phyloP scores from a whole-genome alignment of 2,888 invertebrate species.

The Caenorhabditis japonica region DNA sequence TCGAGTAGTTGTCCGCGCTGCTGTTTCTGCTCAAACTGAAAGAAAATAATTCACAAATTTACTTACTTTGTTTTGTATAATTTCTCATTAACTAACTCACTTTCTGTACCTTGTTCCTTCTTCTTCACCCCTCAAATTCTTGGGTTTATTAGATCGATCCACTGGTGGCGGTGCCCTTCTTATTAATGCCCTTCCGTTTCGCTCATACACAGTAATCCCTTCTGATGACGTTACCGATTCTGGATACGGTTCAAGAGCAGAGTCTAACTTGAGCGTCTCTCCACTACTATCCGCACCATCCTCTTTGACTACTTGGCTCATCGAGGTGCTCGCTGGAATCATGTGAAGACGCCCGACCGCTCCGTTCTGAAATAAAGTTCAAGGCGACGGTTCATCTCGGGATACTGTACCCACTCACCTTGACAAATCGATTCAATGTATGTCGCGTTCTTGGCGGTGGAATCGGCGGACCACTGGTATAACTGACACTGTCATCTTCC shows the following conservation, averaged over 20 bases:
- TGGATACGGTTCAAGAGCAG: slow-evolving; percentile 9
- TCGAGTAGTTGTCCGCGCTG: slow-evolving; percentile 1
- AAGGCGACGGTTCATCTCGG: no score
- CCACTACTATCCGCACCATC: slow-evolving; percentile 44
- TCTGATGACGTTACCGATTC: slow-evolving; percentile 41
- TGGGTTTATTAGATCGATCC: slow-evolving; percentile 49
- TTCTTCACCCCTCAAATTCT: slow-evolving; percentile 31
- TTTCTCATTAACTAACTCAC: slow-evolving; percentile 6
- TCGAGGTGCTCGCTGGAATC: slow-evolving; percentile 35
- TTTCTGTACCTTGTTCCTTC: slow-evolving; percentile 22
- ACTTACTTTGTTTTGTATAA: not conserved
- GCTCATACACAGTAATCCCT: slow-evolving; percentile 27
- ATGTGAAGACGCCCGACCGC: slow-evolving; percentile 17
- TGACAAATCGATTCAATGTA: slow-evolving; percentile 4
- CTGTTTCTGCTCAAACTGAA: slow-evolving; percentile 1
- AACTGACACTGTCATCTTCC: slow-evolving; percentile 42
- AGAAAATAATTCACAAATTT: not conserved
- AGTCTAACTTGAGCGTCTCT: slow-evolving; percentile 34
- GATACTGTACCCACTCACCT: not conserved
- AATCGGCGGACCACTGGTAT: slow-evolving; percentile 36
- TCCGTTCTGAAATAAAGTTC: slow-evolving; percentile 19
- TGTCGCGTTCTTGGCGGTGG: slow-evolving; percentile 35
- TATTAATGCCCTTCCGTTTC: slow-evolving; percentile 22
- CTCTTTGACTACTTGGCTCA: slow-evolving; percentile 13
- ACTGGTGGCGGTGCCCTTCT: slow-evolving; percentile 44